Conservation (phyloP, 2,888 invertebrate genomes). For the Callinectes sapidus region DNA sequence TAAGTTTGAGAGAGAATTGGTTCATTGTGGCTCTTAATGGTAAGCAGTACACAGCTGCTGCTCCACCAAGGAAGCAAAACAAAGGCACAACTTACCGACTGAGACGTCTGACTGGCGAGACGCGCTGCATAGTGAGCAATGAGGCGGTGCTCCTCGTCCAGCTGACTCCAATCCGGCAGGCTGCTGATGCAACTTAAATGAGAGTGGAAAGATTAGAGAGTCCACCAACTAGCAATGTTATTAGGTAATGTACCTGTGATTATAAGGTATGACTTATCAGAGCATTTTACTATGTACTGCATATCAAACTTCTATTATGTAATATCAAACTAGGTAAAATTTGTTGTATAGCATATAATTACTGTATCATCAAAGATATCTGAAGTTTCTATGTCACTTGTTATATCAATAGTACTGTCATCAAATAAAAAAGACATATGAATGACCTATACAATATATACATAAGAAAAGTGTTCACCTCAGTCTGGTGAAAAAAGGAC, state of each 20-base stretch:
- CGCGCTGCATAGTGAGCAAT: constrained; percentile 98
- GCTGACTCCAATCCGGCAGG: constrained; percentile 71
- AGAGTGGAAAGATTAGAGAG: background rate
- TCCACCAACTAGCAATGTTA: constrained; percentile 2
- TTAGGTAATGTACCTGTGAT: background rate
- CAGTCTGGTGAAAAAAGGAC: background rate
- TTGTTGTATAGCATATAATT: background rate
- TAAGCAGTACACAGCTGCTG: too few relatives aligned
- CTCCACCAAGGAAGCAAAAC: background rate
- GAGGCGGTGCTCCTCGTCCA: constrained; percentile 90
- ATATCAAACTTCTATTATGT: background rate
- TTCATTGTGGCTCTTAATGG: too few relatives aligned
- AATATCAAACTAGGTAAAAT: background rate
- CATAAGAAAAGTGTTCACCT: background rate
- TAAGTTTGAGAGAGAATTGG: too few relatives aligned
- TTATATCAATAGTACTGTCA: background rate
- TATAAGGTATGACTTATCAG: background rate
- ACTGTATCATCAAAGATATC: background rate
- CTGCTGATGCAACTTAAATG: constrained; percentile 66
- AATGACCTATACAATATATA: background rate
- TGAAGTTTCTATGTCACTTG: background rate
- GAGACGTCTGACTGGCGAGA: constrained; percentile 92
- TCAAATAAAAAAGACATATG: background rate
- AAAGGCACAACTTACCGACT: constrained; percentile 78
- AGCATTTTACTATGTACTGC: background rate